These are phyloP conservation scores for Xiphophorus maculatus DNA, from an alignment of 2,113 vertebrate species.

Conservation along the genomic window DNA sequence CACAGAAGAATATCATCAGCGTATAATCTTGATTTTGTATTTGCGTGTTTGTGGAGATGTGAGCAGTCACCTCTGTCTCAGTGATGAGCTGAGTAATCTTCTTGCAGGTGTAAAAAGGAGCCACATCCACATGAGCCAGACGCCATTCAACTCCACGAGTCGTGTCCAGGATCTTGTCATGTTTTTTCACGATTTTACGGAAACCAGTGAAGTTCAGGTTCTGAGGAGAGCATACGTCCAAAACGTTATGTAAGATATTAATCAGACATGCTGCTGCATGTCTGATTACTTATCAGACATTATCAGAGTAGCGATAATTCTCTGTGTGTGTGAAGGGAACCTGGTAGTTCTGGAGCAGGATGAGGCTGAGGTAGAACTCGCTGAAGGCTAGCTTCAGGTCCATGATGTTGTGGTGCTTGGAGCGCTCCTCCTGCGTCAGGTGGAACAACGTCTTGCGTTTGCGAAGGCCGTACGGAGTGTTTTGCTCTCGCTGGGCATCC, in stretches of 20 bases:
- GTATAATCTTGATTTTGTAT: neutral
- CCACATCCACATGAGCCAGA: slow-evolving; percentile 95
- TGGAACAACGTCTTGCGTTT: slow-evolving; percentile 93
- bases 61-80: slow-evolving; percentile 90
- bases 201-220: slow-evolving; percentile 99
- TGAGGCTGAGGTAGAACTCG: slow-evolving; percentile 99
- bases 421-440: slow-evolving; percentile 94
- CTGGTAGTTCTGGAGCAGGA: slow-evolving; percentile 99
- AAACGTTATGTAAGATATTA: neutral
- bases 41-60: neutral
- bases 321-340: slow-evolving; percentile 62
- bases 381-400: slow-evolving; percentile 99
- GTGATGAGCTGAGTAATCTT: slow-evolving; percentile 99
- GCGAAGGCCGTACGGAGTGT: slow-evolving; percentile 81
- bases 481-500: slow-evolving; percentile 93
- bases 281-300: too few relatives aligned
- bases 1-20: neutral
- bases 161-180: slow-evolving; percentile 99
- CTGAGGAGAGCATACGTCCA: slow-evolving; percentile 72
- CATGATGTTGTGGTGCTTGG: slow-evolving; percentile 95
- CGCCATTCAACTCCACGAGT: slow-evolving; percentile 94
- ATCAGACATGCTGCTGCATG: neutral
- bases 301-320: neutral
- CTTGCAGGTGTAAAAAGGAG: slow-evolving; percentile 98
- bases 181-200: slow-evolving; percentile 98